Evolutionary conservation across 2,113 vertebrate species (phyloP).

Genomic region (Ploceus nigricollis): DNA sequence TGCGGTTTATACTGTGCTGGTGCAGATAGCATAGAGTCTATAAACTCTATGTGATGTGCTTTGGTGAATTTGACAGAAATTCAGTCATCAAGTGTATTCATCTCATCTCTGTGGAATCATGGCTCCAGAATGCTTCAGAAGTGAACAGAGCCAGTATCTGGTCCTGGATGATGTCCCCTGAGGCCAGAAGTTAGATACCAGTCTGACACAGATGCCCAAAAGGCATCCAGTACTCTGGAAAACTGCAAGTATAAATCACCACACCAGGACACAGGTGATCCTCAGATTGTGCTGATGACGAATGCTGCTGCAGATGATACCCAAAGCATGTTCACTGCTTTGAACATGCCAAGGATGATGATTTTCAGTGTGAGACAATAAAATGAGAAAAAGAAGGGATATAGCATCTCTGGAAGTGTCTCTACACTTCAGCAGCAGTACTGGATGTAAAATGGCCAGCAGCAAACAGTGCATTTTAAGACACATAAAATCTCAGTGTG

Average conservation of each 20-base stretch:
- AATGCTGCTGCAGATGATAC: background rate
- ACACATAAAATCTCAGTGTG: background rate
- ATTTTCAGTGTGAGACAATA: background rate
- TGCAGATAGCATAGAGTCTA: background rate
- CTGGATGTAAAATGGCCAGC: background rate
- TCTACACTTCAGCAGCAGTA: background rate
- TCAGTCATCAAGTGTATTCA: background rate
- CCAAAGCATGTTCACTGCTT: background rate
- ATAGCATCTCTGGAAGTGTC: background rate
- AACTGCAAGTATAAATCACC: background rate
- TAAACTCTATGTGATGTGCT: background rate
- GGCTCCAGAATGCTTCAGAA: background rate
- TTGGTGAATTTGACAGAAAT: background rate
- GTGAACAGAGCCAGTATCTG: background rate
- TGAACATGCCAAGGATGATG: rapidly evolving
- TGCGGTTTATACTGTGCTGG: background rate
- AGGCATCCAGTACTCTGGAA: background rate
- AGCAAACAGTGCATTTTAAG: background rate
- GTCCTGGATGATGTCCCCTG: background rate
- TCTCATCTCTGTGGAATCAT: background rate
- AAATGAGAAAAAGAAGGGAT: background rate
- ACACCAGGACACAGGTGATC: background rate
- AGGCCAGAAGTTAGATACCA: background rate
- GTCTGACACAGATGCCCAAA: background rate
- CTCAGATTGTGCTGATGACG: background rate